Base-by-base conservation (phyloP, 2,113 vertebrate species). In the Elaphurus davidianus region DNA sequence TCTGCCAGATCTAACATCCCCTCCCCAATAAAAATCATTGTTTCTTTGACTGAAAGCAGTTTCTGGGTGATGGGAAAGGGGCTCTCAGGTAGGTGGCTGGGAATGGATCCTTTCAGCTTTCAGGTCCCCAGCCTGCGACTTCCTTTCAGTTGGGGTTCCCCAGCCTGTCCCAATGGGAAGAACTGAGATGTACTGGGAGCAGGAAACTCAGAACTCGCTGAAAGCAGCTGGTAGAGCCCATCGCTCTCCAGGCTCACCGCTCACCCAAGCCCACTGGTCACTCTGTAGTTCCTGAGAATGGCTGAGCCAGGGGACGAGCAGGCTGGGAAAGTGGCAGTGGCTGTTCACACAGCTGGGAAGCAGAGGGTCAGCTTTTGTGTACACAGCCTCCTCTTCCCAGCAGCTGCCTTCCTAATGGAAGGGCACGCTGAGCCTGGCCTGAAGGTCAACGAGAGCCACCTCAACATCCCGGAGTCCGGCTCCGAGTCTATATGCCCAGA, bases 31-130 rank as follows among this genome's bases (percentile, higher is more conserved):
- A 98, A 97, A 97, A 67, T 83, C 78, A 60, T 92, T 78, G 27
- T 94, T 95, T 93, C 82, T 90, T 90, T 93, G 54, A 97, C 91
- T 91, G 84, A 27, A 95, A 83, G 90, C 93, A 97, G 71, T 96
- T 94, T 67, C 71, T 59, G 88, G 79, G 84, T 47, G 82, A 94
- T 52, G n/a, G 27, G 14, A n/a, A 76, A 71, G 71, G 67, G 89
- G 55, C 78, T 23, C 50, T 57, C 84, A 87, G 84, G 84, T 82
- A 78, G 71, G 79, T 40, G 59, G 27, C 54, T 33, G 21, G 78
- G 79, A 81, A 76, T 43, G 55, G 60, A 54, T 91, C 94, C 40
- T 84, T 91, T 64, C 54, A 71, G 78, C 33, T 88, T 90, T 50
- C 45, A 81, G 91, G 87, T 83, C 90, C 62, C 40, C 17, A 43